Percentiles rank a stretch among this genome's conserved stretches.
These are phyloP conservation scores for Callithrix jacchus DNA, from an alignment of 2,113 vertebrate species.

Conservation along the genomic window DNA sequence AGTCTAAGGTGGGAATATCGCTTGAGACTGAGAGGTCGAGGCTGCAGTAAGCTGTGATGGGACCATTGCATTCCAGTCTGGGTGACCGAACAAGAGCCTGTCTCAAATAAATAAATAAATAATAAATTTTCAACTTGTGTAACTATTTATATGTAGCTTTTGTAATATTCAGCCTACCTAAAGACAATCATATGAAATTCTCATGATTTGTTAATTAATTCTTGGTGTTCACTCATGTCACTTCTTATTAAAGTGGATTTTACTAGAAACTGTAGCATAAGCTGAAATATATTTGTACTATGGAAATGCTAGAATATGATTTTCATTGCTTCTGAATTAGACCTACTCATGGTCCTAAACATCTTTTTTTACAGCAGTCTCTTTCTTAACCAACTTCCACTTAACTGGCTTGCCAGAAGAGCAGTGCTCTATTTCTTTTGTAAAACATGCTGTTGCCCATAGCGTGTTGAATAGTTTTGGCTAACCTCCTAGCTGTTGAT, in stretches of 20 bases:
- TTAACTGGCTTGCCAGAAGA: neutral
- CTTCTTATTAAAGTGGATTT: neutral
- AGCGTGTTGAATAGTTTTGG: fast-evolving
- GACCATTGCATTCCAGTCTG: too few relatives aligned
- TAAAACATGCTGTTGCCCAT: fast-evolving
- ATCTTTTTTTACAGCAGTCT: neutral
- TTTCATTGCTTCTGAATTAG: neutral
- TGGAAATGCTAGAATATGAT: neutral
- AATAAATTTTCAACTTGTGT: neutral
- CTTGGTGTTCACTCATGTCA: neutral
- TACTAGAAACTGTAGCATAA: neutral
- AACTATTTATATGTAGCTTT: neutral
- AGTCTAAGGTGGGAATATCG: too few relatives aligned
- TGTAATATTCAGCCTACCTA: neutral
- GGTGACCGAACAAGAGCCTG: too few relatives aligned
- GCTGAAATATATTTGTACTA: neutral
- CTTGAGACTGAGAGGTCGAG: too few relatives aligned
- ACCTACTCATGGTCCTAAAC: neutral
- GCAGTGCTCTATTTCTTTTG: neutral
- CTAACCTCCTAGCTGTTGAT: too few relatives aligned
- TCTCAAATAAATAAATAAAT: too few relatives aligned
- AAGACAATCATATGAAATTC: neutral
- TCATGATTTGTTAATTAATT: slow-evolving; percentile 32
- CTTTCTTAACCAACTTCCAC: neutral
- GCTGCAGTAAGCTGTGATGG: too few relatives aligned